Conservation (phyloP, 2,888 invertebrate genomes). For the Alsophila aescularia region DNA sequence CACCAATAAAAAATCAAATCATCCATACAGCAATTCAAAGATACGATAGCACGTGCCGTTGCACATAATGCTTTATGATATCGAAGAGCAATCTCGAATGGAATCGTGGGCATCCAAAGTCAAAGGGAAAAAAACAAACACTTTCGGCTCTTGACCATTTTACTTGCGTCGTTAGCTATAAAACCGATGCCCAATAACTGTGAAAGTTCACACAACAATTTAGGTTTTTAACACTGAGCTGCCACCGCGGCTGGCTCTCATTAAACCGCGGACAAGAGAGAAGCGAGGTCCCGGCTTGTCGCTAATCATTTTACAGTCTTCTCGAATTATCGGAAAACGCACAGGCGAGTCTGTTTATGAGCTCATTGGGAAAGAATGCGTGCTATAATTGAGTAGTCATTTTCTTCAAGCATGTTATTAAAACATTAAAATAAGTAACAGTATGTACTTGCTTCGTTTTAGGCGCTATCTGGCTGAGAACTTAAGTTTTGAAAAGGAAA, state of each 20-base stretch:
- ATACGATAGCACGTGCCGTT: slow-evolving; percentile 66
- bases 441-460: no score
- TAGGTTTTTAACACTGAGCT: slow-evolving; percentile 77
- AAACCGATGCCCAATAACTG: slow-evolving; percentile 72
- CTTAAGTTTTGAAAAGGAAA: no score
- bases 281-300: slow-evolving; percentile 56
- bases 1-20: slow-evolving; percentile 37
- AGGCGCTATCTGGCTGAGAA: no score
- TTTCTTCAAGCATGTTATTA: slow-evolving; percentile 11
- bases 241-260: slow-evolving; percentile 69
- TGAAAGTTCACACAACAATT: slow-evolving; percentile 84
- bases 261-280: slow-evolving; percentile 55
- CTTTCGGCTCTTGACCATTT: slow-evolving; percentile 54
- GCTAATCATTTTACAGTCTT: slow-evolving; percentile 77
- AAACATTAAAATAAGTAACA: neutral
- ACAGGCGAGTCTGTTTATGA: slow-evolving; percentile 36
- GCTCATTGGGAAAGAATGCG: slow-evolving; percentile 39
- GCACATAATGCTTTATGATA: slow-evolving; percentile 57
- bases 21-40: slow-evolving; percentile 36
- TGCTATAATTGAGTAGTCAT: slow-evolving; percentile 24
- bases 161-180: slow-evolving; percentile 58
- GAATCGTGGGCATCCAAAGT: slow-evolving; percentile 49
- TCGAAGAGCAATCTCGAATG: slow-evolving; percentile 52
- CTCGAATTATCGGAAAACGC: slow-evolving; percentile 60
- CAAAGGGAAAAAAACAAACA: slow-evolving; percentile 54